phyloP scores from a whole-genome alignment of 2,888 invertebrate species.

The Andrena fulva region DNA sequence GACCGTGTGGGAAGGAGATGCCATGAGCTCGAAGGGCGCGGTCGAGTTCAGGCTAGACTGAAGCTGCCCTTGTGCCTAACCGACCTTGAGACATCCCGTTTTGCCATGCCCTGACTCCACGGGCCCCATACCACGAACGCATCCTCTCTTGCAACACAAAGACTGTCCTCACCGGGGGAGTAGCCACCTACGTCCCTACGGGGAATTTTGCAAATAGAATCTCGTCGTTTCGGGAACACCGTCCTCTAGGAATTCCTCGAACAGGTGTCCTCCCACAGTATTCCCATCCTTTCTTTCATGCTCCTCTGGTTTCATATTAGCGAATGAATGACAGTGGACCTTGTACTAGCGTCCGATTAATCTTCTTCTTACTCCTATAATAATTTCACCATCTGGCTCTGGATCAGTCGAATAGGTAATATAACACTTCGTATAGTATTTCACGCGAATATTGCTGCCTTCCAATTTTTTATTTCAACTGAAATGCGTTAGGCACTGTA shows the following conservation, averaged over 20 bases:
- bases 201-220: slow-evolving; percentile 56
- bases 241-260: slow-evolving; percentile 16
- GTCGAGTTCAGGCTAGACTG: slow-evolving; percentile 80
- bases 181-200: slow-evolving; percentile 38
- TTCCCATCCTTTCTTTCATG: background rate
- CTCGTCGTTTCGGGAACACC: slow-evolving; percentile 29
- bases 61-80: slow-evolving; percentile 82
- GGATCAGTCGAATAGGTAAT: too few species aligned
- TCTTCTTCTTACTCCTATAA: too few species aligned
- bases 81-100: slow-evolving; percentile 81
- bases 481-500: too few species aligned
- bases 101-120: slow-evolving; percentile 71
- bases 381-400: too few species aligned
- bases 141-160: slow-evolving; percentile 75
- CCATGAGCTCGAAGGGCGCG: slow-evolving; percentile 82
- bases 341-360: background rate
- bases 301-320: background rate
- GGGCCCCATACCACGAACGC: slow-evolving; percentile 70
- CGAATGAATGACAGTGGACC: background rate
- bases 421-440: too few species aligned
- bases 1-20: slow-evolving; percentile 75
- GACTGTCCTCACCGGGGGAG: slow-evolving; percentile 45
- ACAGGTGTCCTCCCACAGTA: slow-evolving; percentile 28
- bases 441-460: too few species aligned
- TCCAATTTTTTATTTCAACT: too few species aligned